phyloP scores from a whole-genome alignment of 2,113 vertebrate species.

The Buteo buteo region DNA sequence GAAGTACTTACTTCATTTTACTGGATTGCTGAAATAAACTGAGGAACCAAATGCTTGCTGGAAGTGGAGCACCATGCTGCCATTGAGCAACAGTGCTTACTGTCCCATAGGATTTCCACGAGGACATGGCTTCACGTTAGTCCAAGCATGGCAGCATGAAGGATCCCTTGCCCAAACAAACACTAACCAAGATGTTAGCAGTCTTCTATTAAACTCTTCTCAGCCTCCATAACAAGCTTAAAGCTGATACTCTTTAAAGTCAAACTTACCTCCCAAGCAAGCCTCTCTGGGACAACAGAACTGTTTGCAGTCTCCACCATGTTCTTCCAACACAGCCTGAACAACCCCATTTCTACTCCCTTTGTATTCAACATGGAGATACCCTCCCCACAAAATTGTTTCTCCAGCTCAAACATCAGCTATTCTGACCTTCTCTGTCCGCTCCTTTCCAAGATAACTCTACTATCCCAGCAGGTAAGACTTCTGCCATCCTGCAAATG shows the following conservation, averaged over 20 bases:
- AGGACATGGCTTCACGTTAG: neutral
- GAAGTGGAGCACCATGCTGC: neutral
- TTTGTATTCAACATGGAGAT: accelerated
- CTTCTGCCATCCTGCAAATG: neutral
- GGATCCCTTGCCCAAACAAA: neutral
- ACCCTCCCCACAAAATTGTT: neutral
- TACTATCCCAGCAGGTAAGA: neutral
- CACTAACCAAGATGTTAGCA: neutral
- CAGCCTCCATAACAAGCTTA: neutral
- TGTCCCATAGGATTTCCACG: neutral
- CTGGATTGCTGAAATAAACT: neutral
- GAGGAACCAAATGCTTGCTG: neutral
- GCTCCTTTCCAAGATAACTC: neutral
- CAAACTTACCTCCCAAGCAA: neutral
- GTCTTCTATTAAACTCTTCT: neutral
- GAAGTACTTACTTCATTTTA: neutral
- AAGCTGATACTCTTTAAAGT: neutral
- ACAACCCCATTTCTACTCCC: neutral
- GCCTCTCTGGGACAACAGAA: neutral
- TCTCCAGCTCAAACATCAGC: neutral
- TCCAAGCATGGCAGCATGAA: neutral
- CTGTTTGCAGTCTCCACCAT: neutral
- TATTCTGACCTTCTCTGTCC: neutral
- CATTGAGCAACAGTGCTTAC: accelerated
- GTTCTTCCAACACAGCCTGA: neutral